These are phyloP conservation scores for Theocolax elegans DNA, from an alignment of 1,140 invertebrate genomes.

Conservation along the genomic window DNA sequence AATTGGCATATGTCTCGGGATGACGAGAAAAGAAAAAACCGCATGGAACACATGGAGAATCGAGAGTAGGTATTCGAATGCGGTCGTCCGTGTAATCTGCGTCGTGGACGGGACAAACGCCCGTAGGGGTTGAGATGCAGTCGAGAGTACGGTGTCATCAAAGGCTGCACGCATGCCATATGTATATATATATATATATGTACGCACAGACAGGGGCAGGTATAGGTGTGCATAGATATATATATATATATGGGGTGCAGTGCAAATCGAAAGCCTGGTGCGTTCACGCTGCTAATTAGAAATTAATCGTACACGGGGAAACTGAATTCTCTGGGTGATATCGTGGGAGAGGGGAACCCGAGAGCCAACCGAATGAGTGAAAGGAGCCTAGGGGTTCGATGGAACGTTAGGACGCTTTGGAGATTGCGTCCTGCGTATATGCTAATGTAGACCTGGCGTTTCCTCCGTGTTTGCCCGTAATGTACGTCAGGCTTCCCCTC, in stretches of 20 bases:
- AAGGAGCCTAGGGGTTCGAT: not conserved
- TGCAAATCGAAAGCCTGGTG: conserved; percentile 3
- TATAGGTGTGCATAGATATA: not conserved
- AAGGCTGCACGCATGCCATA: no score
- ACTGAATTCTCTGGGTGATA: not conserved
- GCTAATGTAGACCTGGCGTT: no score
- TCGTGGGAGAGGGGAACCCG: not conserved
- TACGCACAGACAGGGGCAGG: no score
- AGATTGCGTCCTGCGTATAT: no score
- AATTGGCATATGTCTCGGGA: no score
- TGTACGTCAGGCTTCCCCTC: no score
- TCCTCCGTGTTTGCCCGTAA: no score
- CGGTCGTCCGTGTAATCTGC: not conserved
- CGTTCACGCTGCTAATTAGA: conserved; percentile 23
- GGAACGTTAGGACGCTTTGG: not conserved
- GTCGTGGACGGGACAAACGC: not conserved
- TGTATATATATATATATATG: no score
- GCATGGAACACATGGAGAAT: no score
- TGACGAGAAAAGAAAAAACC: no score
- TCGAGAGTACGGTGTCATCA: no score
- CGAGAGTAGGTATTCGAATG: conserved; percentile 10
- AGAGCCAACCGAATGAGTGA: not conserved
- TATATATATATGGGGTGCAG: not conserved
- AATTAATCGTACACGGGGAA: conserved; percentile 27
- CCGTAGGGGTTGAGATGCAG: no score